Conservation (phyloP, 1,140 invertebrate genomes). For the Cydia splendana region DNA sequence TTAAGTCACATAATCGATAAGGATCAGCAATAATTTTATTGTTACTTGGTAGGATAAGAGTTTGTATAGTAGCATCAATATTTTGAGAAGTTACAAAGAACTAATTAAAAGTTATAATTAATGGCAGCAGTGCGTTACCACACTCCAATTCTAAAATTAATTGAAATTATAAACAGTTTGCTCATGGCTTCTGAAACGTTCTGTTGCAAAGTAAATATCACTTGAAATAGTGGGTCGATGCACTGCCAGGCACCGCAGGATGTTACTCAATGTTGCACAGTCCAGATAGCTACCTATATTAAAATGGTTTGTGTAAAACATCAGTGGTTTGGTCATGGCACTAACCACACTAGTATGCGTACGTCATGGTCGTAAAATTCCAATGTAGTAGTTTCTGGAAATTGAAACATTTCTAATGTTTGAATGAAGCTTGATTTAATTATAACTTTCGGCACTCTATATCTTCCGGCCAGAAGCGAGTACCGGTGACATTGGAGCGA, state of each 20-base stretch:
- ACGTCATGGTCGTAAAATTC: not conserved
- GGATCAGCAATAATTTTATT: not conserved
- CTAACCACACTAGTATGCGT: not conserved
- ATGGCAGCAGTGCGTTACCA: not conserved
- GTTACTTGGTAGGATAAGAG: not conserved
- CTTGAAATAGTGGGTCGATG: conserved; percentile 42
- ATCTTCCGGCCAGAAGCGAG: not conserved
- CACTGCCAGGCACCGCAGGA: conserved; percentile 48
- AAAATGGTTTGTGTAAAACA: conserved; percentile 21
- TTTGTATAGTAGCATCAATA: not conserved
- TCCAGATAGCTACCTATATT: conserved; percentile 33
- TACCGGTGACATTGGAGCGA: conserved; percentile 25
- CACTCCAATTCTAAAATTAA: conserved; percentile 9
- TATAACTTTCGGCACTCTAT: conserved; percentile 1
- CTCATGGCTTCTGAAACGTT: conserved; percentile 13
- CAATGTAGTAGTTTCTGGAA: not conserved
- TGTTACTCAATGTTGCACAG: conserved; percentile 47
- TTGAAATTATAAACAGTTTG: conserved; percentile 18
- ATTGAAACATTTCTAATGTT: not conserved
- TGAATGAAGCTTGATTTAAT: not conserved
- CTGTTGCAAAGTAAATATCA: conserved; percentile 31
- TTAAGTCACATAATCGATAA: conserved; percentile 8
- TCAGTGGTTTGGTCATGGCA: not conserved
- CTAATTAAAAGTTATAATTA: conserved; percentile 2
- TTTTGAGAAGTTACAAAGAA: not conserved